These are phyloP conservation scores for Helarctos malayanus DNA, from an alignment of 2,797 vertebrate genomes.

Conservation along the genomic window DNA sequence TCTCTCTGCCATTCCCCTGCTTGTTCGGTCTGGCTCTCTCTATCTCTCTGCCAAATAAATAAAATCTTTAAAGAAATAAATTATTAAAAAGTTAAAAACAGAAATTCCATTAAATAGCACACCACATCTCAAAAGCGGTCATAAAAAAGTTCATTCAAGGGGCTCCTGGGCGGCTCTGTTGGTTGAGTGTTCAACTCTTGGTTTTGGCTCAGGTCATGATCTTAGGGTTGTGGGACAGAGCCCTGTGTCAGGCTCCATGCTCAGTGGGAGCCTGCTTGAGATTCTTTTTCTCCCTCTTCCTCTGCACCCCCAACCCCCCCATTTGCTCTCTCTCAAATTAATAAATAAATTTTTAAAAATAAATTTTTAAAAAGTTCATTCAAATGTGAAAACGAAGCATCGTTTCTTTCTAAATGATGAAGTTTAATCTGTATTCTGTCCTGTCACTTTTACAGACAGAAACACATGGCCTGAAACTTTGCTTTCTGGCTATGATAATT, in stretches of 20 bases:
- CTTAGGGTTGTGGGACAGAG: background rate
- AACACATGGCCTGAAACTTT: background rate
- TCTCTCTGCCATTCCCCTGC: background rate
- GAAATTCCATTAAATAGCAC: constrained; percentile 60
- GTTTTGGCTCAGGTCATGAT: background rate
- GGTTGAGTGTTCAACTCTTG: background rate
- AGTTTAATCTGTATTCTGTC: constrained; percentile 49
- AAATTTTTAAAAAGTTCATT: background rate
- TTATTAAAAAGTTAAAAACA: background rate
- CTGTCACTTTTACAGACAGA: constrained; percentile 24
- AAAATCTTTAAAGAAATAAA: background rate
- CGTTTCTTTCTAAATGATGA: constrained; percentile 28
- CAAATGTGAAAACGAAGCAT: constrained; percentile 46
- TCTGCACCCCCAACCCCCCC: background rate
- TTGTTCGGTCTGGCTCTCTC: background rate
- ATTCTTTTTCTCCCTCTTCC: background rate
- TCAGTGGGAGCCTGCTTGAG: background rate
- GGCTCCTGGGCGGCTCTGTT: background rate
- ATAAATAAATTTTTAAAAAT: background rate
- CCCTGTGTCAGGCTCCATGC: accelerated
- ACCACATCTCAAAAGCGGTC: constrained; percentile 44
- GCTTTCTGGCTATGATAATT: constrained; percentile 40
- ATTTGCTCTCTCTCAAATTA: background rate
- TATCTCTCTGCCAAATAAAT: background rate
- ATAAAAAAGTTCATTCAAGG: constrained; percentile 30